Percentiles rank a stretch among this genome's conserved stretches.
Conservation (phyloP, 2,113 vertebrate genomes). For the Herpailurus yagouaroundi region DNA sequence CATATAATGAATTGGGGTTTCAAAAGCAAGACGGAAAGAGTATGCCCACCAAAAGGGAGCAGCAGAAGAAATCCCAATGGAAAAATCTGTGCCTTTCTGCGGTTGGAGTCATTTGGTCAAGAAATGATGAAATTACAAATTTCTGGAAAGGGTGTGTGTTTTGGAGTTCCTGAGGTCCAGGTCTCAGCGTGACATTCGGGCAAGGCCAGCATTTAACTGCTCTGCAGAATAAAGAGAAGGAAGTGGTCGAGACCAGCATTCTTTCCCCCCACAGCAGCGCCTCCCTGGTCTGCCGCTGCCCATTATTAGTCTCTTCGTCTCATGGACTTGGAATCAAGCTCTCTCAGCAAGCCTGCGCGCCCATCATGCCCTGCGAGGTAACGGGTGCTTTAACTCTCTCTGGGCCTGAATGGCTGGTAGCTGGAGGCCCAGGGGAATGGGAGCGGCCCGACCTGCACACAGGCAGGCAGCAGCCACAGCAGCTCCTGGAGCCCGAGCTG, state of each 20-base stretch:
- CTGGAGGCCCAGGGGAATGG: neutral
- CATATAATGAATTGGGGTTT: slow-evolving; percentile 67
- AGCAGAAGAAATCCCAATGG: slow-evolving; percentile 67
- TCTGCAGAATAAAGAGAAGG: slow-evolving; percentile 12
- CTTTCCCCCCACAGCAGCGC: neutral
- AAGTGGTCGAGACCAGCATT: neutral
- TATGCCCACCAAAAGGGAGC: neutral
- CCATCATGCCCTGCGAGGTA: neutral
- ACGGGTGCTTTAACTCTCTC: neutral
- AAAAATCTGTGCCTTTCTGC: slow-evolving; percentile 70
- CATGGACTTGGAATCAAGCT: neutral
- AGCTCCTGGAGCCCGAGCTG: neutral
- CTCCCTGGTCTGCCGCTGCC: neutral
- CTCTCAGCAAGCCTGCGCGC: neutral
- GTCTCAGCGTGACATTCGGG: slow-evolving; percentile 59
- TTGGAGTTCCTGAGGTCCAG: slow-evolving; percentile 68
- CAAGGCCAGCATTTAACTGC: slow-evolving; percentile 47
- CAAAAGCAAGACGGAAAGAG: slow-evolving; percentile 41
- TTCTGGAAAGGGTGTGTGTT: slow-evolving; percentile 74
- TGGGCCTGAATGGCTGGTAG: neutral
- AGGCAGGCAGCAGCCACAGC: neutral
- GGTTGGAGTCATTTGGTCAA: slow-evolving; percentile 70
- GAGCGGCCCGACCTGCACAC: no score
- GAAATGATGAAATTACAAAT: slow-evolving; percentile 76
- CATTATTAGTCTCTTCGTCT: neutral